Base-by-base conservation (phyloP, 2,113 vertebrate genomes). In the Anarhynchus alexandrinus region DNA sequence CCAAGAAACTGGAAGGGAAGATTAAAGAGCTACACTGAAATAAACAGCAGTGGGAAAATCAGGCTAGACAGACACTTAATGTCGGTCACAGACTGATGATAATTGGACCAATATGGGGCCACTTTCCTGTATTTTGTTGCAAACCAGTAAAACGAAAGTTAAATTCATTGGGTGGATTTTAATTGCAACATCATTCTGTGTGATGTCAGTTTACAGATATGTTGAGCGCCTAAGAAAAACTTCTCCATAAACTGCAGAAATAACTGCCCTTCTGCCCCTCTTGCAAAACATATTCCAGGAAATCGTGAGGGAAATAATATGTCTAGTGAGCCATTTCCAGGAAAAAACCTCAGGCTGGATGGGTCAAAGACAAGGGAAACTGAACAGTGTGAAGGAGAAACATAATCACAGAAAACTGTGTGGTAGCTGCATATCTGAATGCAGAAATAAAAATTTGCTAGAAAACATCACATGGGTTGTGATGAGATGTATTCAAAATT, bases 101-200 rank as follows among this genome's bases (percentile, higher is more conserved):
- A 66, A 43, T 45, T 66, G 42, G 30, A 67, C 26, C 34, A 30
- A 45, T n/a, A 54, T 65, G 94, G 72, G 38, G 67, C 88, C 93
- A 94, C 47, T 84, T 96, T 96, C 85, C 95, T 89, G n/a, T 49
- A 15, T 90, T 55, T 82, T 45, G 47, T 51, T 62, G 30, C 36
- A 65, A 70, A 92, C 54, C 73, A 66, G 77, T 77, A 71, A 93
- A 94, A 83, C 0, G 3, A 77, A 83, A 76, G 40, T 81, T 86
- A 91, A 69, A 71, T 80, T 83, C 77, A 76, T 34, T 54, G 67
- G 42, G 76, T 45, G 45, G 26, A n/a, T 55, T 90, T 93, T 42
- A 58, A 69, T 94, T 95, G 79, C 91, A 88, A 94, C 80, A 94
- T 86, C 52, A 10, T 71, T n/a, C 34, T 70, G 57, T 1, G 4